These are phyloP conservation scores for Ceratothoa steindachneri DNA, from an alignment of 2,888 invertebrate species.

Conservation along the genomic window DNA sequence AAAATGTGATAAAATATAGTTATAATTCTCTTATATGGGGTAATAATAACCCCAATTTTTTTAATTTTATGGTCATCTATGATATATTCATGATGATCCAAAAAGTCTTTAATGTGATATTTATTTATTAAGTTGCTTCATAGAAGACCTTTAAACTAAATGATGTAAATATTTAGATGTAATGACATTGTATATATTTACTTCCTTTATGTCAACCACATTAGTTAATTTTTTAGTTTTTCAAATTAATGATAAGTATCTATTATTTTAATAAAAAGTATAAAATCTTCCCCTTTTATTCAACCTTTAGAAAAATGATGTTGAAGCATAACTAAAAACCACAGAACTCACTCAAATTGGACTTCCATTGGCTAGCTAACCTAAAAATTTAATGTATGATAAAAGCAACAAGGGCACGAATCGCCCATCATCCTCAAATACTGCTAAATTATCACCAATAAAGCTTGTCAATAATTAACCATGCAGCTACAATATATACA, in stretches of 20 bases:
- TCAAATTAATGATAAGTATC: slow-evolving; percentile 4
- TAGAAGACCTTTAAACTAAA: background rate
- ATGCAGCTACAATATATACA: too few relatives aligned
- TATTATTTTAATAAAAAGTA: slow-evolving; percentile 10
- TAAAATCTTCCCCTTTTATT: background rate
- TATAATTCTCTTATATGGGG: background rate
- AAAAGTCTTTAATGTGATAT: background rate
- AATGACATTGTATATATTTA: slow-evolving; percentile 10
- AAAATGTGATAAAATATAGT: background rate
- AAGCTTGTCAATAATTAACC: too few relatives aligned
- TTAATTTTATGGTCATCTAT: background rate
- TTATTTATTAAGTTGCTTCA: background rate
- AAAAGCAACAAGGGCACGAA: too few relatives aligned
- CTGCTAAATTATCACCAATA: too few relatives aligned
- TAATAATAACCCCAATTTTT: background rate
- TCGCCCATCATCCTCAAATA: too few relatives aligned
- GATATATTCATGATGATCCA: background rate
- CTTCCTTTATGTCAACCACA: too few relatives aligned
- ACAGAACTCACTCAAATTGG: too few relatives aligned
- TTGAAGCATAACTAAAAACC: background rate
- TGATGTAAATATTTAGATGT: background rate
- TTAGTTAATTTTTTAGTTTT: background rate
- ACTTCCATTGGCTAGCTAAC: too few relatives aligned
- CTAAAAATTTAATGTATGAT: too few relatives aligned
- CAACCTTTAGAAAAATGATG: background rate